These are phyloP conservation scores for Eristalis tenax DNA, from an alignment of 2,888 invertebrate species.

Conservation along the genomic window DNA sequence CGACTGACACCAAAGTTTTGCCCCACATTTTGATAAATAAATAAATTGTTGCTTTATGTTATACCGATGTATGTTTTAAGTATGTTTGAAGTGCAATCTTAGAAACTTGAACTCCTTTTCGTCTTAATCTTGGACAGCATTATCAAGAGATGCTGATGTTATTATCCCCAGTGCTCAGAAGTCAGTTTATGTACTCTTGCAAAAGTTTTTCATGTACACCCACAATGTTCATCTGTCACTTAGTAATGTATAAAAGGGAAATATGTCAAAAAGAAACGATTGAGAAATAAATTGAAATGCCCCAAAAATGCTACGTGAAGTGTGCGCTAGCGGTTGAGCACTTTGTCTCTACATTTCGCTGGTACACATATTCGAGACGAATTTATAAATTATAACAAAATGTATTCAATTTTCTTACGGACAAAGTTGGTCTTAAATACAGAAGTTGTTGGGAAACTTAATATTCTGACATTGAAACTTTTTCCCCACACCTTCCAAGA, in stretches of 20 bases:
- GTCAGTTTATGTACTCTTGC: neutral
- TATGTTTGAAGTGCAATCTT: neutral
- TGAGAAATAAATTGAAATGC: constrained; percentile 12
- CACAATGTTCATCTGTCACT: neutral
- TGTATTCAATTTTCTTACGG: constrained; percentile 25
- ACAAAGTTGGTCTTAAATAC: constrained; percentile 5
- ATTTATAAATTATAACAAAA: constrained; percentile 38
- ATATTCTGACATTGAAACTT: constrained; percentile 36
- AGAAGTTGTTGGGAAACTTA: constrained; percentile 18
- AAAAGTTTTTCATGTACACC: neutral
- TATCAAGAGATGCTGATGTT: neutral
- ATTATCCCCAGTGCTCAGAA: neutral
- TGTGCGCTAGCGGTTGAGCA: neutral
- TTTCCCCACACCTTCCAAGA: neutral
- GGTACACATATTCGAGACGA: neutral
- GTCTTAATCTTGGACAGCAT: neutral
- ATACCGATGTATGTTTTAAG: neutral
- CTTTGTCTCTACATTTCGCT: neutral
- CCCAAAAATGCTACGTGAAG: neutral
- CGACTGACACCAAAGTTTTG: too few species aligned
- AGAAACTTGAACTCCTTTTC: neutral
- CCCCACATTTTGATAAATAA: neutral
- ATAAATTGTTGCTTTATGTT: neutral
- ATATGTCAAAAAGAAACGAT: neutral
- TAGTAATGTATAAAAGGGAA: neutral